A percentile compares a stretch with the other conserved stretches of the same genome.
Evolutionary conservation across 2,797 vertebrate species (phyloP).

Genomic region (Acropternis orthonyx): DNA sequence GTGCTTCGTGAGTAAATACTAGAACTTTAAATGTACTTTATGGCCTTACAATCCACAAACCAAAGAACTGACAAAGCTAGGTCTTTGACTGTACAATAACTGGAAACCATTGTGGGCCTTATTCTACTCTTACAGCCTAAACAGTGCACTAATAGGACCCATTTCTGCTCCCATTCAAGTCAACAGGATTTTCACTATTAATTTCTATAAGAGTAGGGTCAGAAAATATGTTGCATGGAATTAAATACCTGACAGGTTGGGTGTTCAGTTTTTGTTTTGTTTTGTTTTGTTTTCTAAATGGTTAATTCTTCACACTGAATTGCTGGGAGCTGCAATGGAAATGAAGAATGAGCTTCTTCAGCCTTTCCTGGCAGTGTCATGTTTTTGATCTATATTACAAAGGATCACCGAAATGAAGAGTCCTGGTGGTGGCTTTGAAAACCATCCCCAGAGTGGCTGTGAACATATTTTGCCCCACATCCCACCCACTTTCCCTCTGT

Average conservation of each 20-base stretch:
- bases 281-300: not conserved
- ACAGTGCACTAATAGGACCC: not conserved
- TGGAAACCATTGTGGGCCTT: not conserved
- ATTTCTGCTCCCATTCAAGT: not conserved
- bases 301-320: not conserved
- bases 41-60: not conserved
- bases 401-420: not conserved
- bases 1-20: not conserved
- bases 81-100: not conserved
- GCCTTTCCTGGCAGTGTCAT: not conserved
- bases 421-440: conserved; percentile 30
- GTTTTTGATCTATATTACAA: conserved; percentile 37
- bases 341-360: not conserved
- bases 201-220: not conserved
- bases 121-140: not conserved
- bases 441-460: not conserved
- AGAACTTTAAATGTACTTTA: not conserved
- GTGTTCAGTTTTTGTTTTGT: not conserved
- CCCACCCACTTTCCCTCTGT: not conserved
- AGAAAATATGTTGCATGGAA: not conserved
- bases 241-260: not conserved
- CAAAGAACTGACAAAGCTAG: not conserved
- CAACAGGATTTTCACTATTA: not conserved
- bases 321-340: not conserved
- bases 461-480: conserved; percentile 20